Evolutionary conservation across 2,113 vertebrate species (phyloP), one percentile per base, ranked within the genome.

Genomic region (Ondatra zibethicus): DNA sequence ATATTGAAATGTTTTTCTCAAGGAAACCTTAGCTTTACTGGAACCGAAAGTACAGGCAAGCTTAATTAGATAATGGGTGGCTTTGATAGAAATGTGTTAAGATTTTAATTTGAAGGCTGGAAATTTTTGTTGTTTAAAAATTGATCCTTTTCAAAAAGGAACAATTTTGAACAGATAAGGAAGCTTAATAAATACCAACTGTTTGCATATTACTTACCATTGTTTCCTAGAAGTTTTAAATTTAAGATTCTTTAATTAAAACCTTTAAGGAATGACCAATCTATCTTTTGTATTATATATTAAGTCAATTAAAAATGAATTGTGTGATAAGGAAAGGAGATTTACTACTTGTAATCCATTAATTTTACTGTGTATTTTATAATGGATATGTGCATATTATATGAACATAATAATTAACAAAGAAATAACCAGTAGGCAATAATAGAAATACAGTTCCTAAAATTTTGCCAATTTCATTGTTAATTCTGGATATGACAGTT

Each of bases 191-290:
- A 97, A 88, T 94, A 36, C 14, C 36, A 92, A 85, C 13, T 94
- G 7, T 63, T 91, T 96, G 17, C 50, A 96, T 68, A 65, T 88
- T 93, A 58, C 61, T 8, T 80, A 95, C 91, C 47, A 7, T 87
- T 89, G 11, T 91, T 91, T 94, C 42, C 92, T 86, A 87, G 39
- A 94, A 68, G 19, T 68, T 93, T 95, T 97, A 33, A 95, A 94
- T 88, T 92, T 94, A 91, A 36, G 6, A 84, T 70, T 94, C 25
- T 94, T 95, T 94, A 95, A 86, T 72, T 95, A 92, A 76, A 91
- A 89, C 52, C n/a, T 80, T 76, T 50, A 93, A 94, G 61, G 92
- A 96, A 89, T 93, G 68, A 77, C 31, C 55, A 94, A 36, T 78
- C 42, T 4, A 58, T 5, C 10, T 66, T 87, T 55, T 65, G 19